Evolutionary conservation across 2,113 vertebrate species (phyloP).

Genomic region (Dasyprocta punctata): DNA sequence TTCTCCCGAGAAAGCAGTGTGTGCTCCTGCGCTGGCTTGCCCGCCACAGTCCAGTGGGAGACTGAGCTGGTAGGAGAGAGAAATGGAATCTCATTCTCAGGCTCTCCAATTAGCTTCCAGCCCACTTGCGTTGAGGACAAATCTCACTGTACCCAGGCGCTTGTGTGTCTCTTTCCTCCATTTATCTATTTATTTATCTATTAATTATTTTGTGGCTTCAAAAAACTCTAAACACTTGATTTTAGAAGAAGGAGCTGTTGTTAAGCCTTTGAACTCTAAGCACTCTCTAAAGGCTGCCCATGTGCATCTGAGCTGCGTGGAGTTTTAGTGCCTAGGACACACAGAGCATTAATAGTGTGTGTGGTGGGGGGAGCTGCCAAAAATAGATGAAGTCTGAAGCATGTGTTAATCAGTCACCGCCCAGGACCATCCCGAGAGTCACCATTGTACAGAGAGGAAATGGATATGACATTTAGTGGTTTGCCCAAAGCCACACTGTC

Average conservation of each 20-base stretch:
- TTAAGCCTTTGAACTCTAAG: slow-evolving; percentile 63
- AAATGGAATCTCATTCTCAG: neutral
- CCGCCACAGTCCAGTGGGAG: neutral
- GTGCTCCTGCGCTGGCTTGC: neutral
- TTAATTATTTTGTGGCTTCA: slow-evolving; percentile 41
- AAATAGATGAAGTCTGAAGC: slow-evolving; percentile 66
- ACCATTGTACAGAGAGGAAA: slow-evolving; percentile 62
- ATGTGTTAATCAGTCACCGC: slow-evolving; percentile 53
- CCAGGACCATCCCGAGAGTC: slow-evolving; percentile 7
- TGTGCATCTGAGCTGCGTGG: too few relatives aligned
- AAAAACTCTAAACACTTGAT: slow-evolving; percentile 10
- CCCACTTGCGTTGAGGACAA: neutral
- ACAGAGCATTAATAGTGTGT: slow-evolving; percentile 44
- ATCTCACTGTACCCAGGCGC: slow-evolving; percentile 12
- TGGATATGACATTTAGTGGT: slow-evolving; percentile 61
- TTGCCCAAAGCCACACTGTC: slow-evolving; percentile 69
- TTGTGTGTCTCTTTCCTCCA: neutral
- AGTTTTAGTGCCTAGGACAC: neutral
- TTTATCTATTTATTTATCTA: neutral
- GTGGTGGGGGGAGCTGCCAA: slow-evolving; percentile 15
- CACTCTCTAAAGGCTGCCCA: slow-evolving; percentile 44
- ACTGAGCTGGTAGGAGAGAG: neutral
- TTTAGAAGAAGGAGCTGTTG: slow-evolving; percentile 40
- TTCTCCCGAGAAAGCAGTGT: neutral
- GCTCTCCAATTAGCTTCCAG: slow-evolving; percentile 1